Evolutionary conservation across 2,113 vertebrate genomes (phyloP).

Genomic region (Gopherus flavomarginatus): DNA sequence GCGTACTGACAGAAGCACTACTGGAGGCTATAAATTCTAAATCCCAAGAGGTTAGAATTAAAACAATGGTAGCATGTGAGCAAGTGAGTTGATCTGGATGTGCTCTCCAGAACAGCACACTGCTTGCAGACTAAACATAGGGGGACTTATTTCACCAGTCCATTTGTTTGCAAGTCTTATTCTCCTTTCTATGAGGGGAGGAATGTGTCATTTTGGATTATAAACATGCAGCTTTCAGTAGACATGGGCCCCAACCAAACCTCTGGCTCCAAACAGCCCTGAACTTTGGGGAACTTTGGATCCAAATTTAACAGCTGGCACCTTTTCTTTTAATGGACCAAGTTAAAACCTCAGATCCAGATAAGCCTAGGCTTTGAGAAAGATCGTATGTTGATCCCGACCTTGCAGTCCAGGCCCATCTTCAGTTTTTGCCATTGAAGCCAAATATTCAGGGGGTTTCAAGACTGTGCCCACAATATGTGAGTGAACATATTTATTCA

Average conservation of each 20-base stretch:
- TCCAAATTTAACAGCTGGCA: not conserved
- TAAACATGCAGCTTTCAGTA: not conserved
- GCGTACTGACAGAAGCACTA: constrained; percentile 30
- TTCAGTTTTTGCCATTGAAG: not conserved
- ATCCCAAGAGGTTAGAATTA: constrained; percentile 11
- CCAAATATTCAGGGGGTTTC: not conserved
- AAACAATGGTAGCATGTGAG: not conserved
- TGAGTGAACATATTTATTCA: fast-evolving
- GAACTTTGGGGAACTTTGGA: not conserved
- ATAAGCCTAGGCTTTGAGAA: not conserved
- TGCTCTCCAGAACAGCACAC: not conserved
- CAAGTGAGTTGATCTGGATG: constrained; percentile 24
- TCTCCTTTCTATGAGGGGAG: not conserved
- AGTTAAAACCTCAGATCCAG: not conserved
- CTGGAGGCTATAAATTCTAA: not conserved
- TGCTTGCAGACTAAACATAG: not conserved
- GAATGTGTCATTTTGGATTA: not conserved
- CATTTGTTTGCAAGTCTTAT: not conserved
- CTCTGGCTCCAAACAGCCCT: not conserved
- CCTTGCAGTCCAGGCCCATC: not conserved
- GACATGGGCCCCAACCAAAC: not conserved
- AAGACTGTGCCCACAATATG: not conserved
- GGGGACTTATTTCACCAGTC: not conserved
- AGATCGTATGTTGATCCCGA: not conserved
- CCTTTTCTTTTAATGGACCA: not conserved